A percentile compares a stretch with the other conserved stretches of the same genome.
Conservation (phyloP, 2,888 invertebrate species). For the Trimorus sp. region DNA sequence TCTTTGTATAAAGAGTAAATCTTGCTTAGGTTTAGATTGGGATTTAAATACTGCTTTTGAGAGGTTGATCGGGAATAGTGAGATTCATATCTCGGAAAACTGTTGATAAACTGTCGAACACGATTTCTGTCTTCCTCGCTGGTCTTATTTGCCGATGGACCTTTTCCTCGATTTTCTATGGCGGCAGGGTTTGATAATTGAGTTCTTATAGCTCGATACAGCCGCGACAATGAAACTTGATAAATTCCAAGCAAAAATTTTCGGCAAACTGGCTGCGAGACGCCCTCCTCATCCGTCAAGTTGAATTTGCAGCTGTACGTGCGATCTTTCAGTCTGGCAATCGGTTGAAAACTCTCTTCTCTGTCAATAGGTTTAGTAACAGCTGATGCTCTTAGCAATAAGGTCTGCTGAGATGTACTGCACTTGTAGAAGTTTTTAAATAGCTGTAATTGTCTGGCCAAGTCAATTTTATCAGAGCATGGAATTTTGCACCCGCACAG, state of each 20-base stretch:
- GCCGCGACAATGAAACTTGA: conserved; percentile 21
- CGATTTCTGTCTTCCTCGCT: conserved; percentile 23
- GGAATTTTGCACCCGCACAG: conserved; percentile 32
- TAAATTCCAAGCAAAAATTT: conserved; percentile 19
- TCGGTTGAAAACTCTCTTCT: neutral
- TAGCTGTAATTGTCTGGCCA: neutral
- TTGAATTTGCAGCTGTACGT: conserved; percentile 23
- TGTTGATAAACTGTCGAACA: conserved; percentile 36
- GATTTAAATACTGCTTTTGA: conserved; percentile 27
- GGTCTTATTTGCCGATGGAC: conserved; percentile 11
- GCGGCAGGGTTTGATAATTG: neutral
- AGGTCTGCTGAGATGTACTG: no score
- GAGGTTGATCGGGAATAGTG: conserved; percentile 23
- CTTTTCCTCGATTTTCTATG: conserved; percentile 24
- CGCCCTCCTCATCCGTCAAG: conserved; percentile 12
- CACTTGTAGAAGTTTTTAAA: no score
- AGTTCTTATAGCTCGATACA: conserved; percentile 25
- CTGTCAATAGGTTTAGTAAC: conserved; percentile 17
- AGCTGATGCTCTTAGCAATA: no score
- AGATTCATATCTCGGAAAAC: conserved; percentile 12
- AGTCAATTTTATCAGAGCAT: conserved; percentile 35
- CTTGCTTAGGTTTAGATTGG: conserved; percentile 29
- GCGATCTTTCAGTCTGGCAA: conserved; percentile 6
- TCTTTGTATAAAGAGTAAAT: conserved; percentile 32
- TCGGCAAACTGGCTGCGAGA: conserved; percentile 20